These are phyloP conservation scores for Thaleichthys pacificus DNA, from an alignment of 2,797 vertebrate genomes.

Conservation along the genomic window DNA sequence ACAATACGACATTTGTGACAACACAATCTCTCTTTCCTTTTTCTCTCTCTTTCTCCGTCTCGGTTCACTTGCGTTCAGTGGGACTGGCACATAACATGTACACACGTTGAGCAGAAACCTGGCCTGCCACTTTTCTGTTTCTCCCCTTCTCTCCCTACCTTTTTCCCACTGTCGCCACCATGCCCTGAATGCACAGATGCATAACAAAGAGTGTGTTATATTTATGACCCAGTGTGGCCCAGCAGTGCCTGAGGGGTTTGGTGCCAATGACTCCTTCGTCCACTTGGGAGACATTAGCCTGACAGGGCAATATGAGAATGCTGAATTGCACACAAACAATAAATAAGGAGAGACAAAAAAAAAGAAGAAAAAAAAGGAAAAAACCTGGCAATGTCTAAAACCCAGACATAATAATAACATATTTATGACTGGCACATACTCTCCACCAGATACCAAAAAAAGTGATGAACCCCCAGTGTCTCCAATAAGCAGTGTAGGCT, in stretches of 20 bases:
- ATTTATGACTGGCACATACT: conserved; percentile 28
- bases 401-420: conserved; percentile 15
- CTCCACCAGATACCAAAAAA: conserved; percentile 23
- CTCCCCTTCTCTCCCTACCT: conserved; percentile 4
- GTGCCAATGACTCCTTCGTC: conserved; percentile 56
- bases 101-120: not conserved
- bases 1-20: not conserved
- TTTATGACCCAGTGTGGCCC: conserved; percentile 56
- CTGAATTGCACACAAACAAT: conserved; percentile 53
- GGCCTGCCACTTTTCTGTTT: not conserved
- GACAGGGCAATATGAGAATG: conserved; percentile 51
- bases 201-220: conserved; percentile 55
- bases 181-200: conserved; percentile 41
- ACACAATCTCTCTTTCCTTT: conserved; percentile 2
- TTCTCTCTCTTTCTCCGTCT: not conserved
- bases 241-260: conserved; percentile 48
- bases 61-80: too few species aligned
- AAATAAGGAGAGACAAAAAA: conserved; percentile 29
- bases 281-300: conserved; percentile 55
- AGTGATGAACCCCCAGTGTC: conserved; percentile 5
- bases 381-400: conserved; percentile 1
- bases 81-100: too few species aligned
- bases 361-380: conserved; percentile 21
- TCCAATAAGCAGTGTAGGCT: conserved; percentile 13
- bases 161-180: conserved; percentile 3